Conservation (phyloP, 2,888 invertebrate genomes). For the Pyrochroa serraticornis region DNA sequence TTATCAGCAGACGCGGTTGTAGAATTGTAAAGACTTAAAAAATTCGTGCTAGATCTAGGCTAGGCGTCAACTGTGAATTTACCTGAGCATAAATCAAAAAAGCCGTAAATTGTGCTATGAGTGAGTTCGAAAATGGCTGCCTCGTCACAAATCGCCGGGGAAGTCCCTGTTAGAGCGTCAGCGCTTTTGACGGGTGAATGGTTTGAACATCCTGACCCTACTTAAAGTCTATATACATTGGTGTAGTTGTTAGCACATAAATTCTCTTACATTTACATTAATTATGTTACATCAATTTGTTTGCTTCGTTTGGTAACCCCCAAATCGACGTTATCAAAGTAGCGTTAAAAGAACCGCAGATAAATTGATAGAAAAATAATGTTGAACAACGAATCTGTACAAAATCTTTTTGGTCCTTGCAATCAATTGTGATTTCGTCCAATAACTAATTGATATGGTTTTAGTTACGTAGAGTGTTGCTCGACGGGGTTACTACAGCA, state of each 20-base stretch:
- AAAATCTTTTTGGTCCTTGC: slow-evolving; percentile 38
- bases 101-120: too few species aligned
- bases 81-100: too few species aligned
- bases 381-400: slow-evolving; percentile 33
- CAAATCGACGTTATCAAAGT: slow-evolving; percentile 9
- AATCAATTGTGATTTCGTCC: slow-evolving; percentile 29
- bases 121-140: too few species aligned
- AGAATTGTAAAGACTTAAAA: too few species aligned
- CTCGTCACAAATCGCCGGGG: not conserved
- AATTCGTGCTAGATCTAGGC: too few species aligned
- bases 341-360: slow-evolving; percentile 16
- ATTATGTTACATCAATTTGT: slow-evolving; percentile 27
- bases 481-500: not conserved
- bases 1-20: too few species aligned
- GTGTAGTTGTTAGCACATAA: slow-evolving; percentile 40
- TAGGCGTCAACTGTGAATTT: too few species aligned
- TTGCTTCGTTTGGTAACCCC: slow-evolving; percentile 20
- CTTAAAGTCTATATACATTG: slow-evolving; percentile 39
- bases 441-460: slow-evolving; percentile 33
- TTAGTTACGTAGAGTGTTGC: slow-evolving; percentile 9
- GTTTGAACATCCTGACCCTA: slow-evolving; percentile 13
- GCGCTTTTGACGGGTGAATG: slow-evolving; percentile 9
- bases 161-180: slow-evolving; percentile 10
- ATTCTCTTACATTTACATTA: slow-evolving; percentile 20
- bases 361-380: slow-evolving; percentile 29